Evolutionary conservation across 1,140 invertebrate species (phyloP), one percentile per base, ranked within the genome.

Genomic region (Thaumetopoea pityocampa): DNA sequence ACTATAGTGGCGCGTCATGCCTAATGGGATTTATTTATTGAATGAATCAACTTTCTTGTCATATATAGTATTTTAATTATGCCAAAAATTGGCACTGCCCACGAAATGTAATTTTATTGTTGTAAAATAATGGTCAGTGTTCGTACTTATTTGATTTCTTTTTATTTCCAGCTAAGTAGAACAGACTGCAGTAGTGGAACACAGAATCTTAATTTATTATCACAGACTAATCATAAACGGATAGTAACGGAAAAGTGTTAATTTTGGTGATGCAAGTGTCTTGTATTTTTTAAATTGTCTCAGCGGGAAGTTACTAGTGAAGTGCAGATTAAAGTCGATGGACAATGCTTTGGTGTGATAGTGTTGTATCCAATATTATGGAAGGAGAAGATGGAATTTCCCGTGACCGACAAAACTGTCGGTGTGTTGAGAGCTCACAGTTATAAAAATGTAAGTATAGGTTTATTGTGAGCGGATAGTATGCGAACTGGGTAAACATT

Each of bases 351-450:
- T 80, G 79, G 79, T 73, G 67, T 78, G 79, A 67, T 68, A 79
- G 76, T 80, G 79, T 83, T 83, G 79, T 83, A 80, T 83, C 79
- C 79, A 71, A 66, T 73, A 67, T 67, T 51, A 72, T 80, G 79
- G 79, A 83, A 83, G 79, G 68, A 54, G 60, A 46, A 67, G 65
- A 50, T 54, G 58, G 67, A 65, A 67, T 69, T 71, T 80, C 79
- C 79, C 79, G 76, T 63, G 63, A 64, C 55, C 53, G 45, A 54
- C 36, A 49, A 50, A 67, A 61, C 44, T 54, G 68, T 66, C 60
- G 62, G 68, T 62, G 56, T 60, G 38, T 9, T 32, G 28, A 33
- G 38, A 38, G 49, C 54, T 57, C 52, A 58, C 49, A 24, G 42
- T 52, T 60, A 54, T 61, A 51, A 44, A 55, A 55, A 44, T 54